phyloP scores from a whole-genome alignment of 1,140 invertebrate species.

The Plutomurus gul region DNA sequence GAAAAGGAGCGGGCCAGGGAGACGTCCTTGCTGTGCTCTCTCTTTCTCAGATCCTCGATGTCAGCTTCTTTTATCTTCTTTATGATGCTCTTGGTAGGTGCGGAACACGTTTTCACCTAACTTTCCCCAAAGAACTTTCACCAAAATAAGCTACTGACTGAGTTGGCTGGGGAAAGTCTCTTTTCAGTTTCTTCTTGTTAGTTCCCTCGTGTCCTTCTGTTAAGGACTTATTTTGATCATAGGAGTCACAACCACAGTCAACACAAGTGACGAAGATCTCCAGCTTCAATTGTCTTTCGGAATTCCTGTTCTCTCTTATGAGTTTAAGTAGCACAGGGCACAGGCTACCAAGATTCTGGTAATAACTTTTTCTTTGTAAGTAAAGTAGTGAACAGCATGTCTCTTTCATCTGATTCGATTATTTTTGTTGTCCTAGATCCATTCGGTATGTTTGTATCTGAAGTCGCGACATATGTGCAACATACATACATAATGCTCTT shows the following conservation, averaged over 20 bases:
- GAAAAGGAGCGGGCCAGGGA: background rate
- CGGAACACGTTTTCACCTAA: conserved; percentile 16
- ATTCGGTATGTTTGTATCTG: no score
- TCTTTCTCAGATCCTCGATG: conserved; percentile 1
- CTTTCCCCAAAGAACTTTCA: background rate
- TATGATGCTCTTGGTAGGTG: conserved; percentile 16
- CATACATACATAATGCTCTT: no score
- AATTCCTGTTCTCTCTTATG: background rate
- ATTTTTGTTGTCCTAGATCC: no score
- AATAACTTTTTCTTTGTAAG: no score
- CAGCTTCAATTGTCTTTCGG: background rate
- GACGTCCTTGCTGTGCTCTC: background rate
- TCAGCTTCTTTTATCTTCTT: conserved; percentile 25
- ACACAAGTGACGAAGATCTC: background rate
- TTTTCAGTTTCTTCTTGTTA: background rate
- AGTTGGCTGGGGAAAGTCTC: background rate
- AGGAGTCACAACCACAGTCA: background rate
- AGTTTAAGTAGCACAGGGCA: no score
- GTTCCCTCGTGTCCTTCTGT: background rate
- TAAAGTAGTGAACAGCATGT: no score
- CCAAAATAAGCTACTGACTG: background rate
- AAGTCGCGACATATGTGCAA: no score
- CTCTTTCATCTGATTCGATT: no score
- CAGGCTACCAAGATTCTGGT: no score
- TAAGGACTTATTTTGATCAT: conserved; percentile 16